Conservation (phyloP, 1,140 invertebrate genomes). For the Coelopa frigida region DNA sequence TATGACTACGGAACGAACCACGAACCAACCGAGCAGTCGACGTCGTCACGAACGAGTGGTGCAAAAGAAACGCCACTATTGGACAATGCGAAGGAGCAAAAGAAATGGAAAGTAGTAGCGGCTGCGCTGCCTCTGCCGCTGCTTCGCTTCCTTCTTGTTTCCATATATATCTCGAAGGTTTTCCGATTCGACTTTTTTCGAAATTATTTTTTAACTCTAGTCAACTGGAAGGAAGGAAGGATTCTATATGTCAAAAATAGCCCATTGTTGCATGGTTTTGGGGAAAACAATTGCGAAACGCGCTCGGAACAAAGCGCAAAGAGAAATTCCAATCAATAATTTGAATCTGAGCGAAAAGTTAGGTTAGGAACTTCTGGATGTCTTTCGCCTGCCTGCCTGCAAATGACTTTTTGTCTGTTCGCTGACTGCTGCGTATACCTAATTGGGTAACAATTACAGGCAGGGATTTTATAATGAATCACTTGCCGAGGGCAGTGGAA, state of each 20-base stretch:
- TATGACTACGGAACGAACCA: background rate
- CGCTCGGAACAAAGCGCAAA: background rate
- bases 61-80: background rate
- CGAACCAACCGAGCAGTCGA: background rate
- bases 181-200: constrained; percentile 5
- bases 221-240: constrained; percentile 7
- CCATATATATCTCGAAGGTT: constrained; percentile 12
- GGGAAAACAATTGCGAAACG: constrained; percentile 3
- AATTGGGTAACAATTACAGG: constrained; percentile 7
- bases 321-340: background rate
- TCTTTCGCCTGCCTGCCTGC: background rate
- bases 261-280: too few species aligned
- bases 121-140: constrained; percentile 1
- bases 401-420: background rate
- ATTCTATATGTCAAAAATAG: too few species aligned
- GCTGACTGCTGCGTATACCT: constrained; percentile 4
- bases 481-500: too few species aligned
- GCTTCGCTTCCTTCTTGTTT: constrained; percentile 8
- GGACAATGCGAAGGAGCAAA: background rate
- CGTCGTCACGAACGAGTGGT: constrained; percentile 1
- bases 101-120: constrained; percentile 9
- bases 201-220: background rate
- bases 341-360: background rate
- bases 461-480: too few species aligned
- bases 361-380: constrained; percentile 6